Evolutionary conservation across 2,113 vertebrate genomes (phyloP).

Genomic region (Nipponia nippon): DNA sequence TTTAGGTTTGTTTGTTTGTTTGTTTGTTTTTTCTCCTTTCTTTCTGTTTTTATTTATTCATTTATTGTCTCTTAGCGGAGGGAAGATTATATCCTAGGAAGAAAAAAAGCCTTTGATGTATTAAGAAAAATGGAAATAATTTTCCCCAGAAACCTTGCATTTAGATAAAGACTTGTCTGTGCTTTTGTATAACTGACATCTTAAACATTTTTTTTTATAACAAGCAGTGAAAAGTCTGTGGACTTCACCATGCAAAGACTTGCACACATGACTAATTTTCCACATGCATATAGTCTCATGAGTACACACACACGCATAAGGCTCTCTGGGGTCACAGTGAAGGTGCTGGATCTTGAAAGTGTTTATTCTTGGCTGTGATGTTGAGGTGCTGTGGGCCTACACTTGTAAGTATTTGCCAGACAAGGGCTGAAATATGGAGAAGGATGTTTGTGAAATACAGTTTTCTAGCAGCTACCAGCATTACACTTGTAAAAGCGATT

Average conservation of each 20-base stretch:
- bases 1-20: background rate
- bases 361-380: background rate
- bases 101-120: background rate
- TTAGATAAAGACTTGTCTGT: background rate
- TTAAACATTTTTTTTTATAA: background rate
- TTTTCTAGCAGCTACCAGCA: background rate
- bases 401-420: background rate
- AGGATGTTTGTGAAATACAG: background rate
- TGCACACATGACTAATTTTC: background rate
- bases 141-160: background rate
- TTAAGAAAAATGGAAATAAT: background rate
- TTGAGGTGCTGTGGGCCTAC: background rate
- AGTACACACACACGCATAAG: fast-evolving
- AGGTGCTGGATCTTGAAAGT: background rate
- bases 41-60: background rate
- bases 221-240: background rate
- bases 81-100: background rate
- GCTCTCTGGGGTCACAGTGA: background rate
- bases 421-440: background rate
- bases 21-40: background rate
- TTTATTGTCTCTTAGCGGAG: background rate
- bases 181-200: background rate
- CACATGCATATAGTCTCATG: background rate
- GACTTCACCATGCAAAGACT: background rate
- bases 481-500: background rate